Conservation (phyloP, 2,113 vertebrate species). For the Otocyon megalotis region DNA sequence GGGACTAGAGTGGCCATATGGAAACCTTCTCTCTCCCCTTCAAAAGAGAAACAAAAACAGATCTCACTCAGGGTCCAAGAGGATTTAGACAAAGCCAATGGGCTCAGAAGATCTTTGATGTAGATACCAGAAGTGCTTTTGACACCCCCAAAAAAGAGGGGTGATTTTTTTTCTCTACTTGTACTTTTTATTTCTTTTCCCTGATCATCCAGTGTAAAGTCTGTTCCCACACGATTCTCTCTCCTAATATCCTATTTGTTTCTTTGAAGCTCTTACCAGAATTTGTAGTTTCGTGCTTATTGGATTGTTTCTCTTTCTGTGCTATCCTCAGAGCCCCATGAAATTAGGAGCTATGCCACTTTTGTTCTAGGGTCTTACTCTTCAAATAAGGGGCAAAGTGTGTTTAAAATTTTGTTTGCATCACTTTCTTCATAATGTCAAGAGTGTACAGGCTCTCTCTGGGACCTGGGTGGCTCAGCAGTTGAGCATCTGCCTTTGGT, state of each 20-base stretch:
- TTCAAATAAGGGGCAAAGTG: neutral
- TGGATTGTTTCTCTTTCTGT: neutral
- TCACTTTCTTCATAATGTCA: neutral
- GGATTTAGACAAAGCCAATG: constrained; percentile 1
- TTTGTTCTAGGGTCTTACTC: neutral
- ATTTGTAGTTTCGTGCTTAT: neutral
- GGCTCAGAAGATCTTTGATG: neutral
- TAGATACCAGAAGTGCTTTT: neutral
- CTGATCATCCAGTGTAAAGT: neutral
- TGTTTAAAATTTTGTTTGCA: neutral
- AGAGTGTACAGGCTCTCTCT: neutral
- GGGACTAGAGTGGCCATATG: neutral
- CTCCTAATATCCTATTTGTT: neutral
- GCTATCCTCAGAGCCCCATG: neutral
- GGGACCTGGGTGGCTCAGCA: no score
- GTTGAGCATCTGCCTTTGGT: no score
- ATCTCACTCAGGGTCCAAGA: neutral
- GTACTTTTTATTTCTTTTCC: neutral
- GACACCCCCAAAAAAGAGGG: neutral
- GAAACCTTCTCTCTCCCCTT: neutral
- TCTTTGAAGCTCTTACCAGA: neutral
- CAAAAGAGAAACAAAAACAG: neutral
- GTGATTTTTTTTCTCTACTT: neutral
- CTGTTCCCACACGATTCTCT: neutral
- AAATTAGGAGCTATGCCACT: neutral